phyloP scores from a whole-genome alignment of 2,888 invertebrate genomes.

The Anodontia alba region DNA sequence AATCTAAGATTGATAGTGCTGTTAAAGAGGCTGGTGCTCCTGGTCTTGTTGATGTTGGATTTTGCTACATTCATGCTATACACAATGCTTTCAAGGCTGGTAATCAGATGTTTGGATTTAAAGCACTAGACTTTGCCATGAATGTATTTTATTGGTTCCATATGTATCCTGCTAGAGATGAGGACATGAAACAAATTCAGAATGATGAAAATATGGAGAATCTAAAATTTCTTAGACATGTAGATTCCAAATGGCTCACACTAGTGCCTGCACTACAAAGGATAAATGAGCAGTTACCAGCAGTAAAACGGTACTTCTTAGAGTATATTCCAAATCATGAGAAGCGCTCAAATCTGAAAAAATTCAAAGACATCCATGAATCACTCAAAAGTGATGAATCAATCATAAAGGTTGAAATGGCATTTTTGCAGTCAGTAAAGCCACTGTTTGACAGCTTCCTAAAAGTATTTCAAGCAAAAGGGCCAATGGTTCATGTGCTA shows the following conservation, averaged over 20 bases:
- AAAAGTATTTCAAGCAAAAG: slow-evolving; percentile 5
- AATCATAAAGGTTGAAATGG: background rate
- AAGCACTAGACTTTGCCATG: slow-evolving; percentile 30
- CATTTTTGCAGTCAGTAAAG: background rate
- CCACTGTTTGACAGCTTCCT: slow-evolving; percentile 2
- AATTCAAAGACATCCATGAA: slow-evolving; percentile 31
- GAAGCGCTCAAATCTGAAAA: slow-evolving; percentile 23
- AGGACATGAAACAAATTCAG: slow-evolving; percentile 21
- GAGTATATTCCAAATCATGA: too few species aligned
- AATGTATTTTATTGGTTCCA: slow-evolving; percentile 21
- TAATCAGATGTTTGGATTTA: slow-evolving; percentile 7
- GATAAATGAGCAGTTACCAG: too few species aligned
- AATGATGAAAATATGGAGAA: slow-evolving; percentile 25
- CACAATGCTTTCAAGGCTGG: slow-evolving; percentile 28
- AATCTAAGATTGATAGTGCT: slow-evolving; percentile 9
- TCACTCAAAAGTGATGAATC: background rate
- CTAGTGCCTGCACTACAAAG: slow-evolving; percentile 24
- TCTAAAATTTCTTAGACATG: slow-evolving; percentile 25
- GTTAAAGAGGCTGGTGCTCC: slow-evolving; percentile 19
- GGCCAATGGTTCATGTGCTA: slow-evolving; percentile 30
- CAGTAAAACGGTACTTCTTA: too few species aligned
- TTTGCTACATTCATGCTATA: slow-evolving; percentile 28
- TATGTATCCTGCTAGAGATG: slow-evolving; percentile 25
- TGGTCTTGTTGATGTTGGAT: slow-evolving; percentile 25
- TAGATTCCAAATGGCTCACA: slow-evolving; percentile 21